Conservation (phyloP, 2,113 vertebrate species). For the Rattus rattus region DNA sequence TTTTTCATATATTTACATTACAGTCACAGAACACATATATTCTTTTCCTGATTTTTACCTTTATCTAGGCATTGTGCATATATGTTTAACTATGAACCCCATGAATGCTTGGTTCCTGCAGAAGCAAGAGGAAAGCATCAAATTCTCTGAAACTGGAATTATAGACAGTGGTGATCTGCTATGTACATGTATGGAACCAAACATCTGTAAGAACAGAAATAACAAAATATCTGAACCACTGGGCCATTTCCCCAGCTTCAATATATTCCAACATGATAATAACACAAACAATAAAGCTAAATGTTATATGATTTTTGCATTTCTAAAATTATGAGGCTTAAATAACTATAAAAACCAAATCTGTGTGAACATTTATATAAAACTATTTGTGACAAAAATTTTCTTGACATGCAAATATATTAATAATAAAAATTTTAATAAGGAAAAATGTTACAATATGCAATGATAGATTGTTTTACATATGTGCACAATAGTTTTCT, state of each 20-base stretch:
- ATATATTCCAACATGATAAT: neutral
- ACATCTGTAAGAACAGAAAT: neutral
- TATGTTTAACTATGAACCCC: neutral
- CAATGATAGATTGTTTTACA: neutral
- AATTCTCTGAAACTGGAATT: neutral
- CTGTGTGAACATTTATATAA: neutral
- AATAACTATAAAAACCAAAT: neutral
- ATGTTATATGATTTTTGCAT: neutral
- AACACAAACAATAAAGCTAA: neutral
- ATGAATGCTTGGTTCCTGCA: neutral
- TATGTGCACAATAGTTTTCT: neutral
- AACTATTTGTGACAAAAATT: neutral
- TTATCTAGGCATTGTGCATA: neutral
- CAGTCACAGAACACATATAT: neutral
- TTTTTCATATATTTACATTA: neutral
- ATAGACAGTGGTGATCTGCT: neutral
- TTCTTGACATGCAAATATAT: neutral
- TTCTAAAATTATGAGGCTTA: neutral
- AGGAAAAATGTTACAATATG: neutral
- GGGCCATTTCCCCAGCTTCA: neutral
- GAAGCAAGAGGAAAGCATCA: neutral
- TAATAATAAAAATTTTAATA: neutral
- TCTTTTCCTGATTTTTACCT: neutral
- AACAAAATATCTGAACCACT: neutral
- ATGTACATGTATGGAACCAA: neutral